Base-by-base conservation (phyloP, 2,888 invertebrate species). In the Polymixis flavicincta region DNA sequence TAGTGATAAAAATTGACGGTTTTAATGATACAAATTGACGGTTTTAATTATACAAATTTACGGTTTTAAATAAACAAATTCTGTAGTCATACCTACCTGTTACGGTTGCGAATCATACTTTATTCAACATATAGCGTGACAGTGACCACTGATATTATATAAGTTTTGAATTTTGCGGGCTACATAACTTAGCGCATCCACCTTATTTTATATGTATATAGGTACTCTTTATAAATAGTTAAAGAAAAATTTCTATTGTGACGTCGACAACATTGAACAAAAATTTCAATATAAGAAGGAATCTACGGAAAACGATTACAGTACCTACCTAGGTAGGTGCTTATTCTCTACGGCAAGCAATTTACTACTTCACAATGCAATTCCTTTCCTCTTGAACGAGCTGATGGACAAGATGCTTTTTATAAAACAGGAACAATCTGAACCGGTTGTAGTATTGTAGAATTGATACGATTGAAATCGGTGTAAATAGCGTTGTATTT, bases 351-450 rank as follows among this genome's bases (percentile, higher is more conserved):
- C 79, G 84, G 76, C 77, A 74, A 84, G 85, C 87, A 84, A 87
- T 86, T 86, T 86, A 76, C 78, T 82, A 85, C 87, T 86, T 74
- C 76, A 87, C 80, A 87, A 86, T 87, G 87, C 87, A 86, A 85
- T 87, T 77, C 76, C 73, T 65, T 83, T 78, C 71, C 85, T 80
- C 74, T 74, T 82, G 73, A 85, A 85, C 85, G 65, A 80, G 45
- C 65, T 84, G 84, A 83, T 70, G 82, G 79, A 87, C 76, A 76
- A 77, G 76, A 72, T 66, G 75, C 66, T 71, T 77, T 73, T 69
- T 69, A 74, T 67, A 73, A 65, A 80, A 73, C 57, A 61, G 42
- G 57, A 61, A 83, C 54, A 25, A 76, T 63, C 28, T 19, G 28
- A 37, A 70, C 48, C 37, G 55, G 25, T 77, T 67, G 6, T 14